These are phyloP conservation scores for Drosophila parthenogenetica DNA, from an alignment of 2,888 invertebrate genomes.

Conservation along the genomic window DNA sequence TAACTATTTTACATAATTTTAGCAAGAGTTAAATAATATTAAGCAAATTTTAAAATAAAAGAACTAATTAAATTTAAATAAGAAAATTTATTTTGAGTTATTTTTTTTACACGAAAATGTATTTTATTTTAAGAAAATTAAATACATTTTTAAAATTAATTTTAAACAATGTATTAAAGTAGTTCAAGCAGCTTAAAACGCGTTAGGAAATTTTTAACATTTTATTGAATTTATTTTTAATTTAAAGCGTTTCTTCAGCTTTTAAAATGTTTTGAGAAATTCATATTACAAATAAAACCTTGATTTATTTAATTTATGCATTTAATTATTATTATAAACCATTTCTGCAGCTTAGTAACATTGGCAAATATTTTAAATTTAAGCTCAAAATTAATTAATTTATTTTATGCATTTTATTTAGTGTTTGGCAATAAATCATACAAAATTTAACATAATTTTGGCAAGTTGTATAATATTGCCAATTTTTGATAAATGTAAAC, in stretches of 20 bases:
- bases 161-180: no score
- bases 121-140: no score
- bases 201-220: no score
- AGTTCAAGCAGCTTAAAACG: no score
- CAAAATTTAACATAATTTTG: neutral
- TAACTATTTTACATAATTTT: neutral
- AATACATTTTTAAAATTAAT: no score
- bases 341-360: neutral
- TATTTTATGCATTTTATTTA: neutral
- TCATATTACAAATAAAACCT: neutral
- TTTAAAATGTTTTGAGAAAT: neutral
- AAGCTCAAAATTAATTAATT: neutral
- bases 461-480: neutral
- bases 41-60: neutral
- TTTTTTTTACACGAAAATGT: no score
- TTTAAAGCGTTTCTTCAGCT: neutral
- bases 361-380: neutral
- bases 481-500: neutral
- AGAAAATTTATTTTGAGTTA: no score
- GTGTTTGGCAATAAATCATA: no score
- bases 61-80: no score
- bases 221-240: neutral
- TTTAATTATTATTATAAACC: neutral
- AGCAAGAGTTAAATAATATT: neutral
- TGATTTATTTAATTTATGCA: neutral